Base-by-base conservation (phyloP, 2,888 invertebrate genomes). In the Epirrhoe alternata region DNA sequence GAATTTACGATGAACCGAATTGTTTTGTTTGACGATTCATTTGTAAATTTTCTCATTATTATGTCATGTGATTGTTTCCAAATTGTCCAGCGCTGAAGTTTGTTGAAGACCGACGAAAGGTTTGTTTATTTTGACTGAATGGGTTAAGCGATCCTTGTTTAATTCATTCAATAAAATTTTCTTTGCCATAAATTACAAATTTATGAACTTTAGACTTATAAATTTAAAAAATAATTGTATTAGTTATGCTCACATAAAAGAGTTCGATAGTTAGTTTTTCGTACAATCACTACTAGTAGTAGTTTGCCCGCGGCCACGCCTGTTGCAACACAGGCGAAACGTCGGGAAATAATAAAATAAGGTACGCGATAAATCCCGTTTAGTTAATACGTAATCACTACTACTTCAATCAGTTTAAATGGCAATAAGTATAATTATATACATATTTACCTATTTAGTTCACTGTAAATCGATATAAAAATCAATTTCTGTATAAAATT, bases 1-100 rank as follows among this genome's bases (percentile, higher is more conserved):
- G 84, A 75, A 80, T 77, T 80, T 70, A 73, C 77, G 71, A 63
- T 76, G 75, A 82, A 85, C 82, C 78, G 82, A 84, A 85, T 86
- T 83, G 82, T 82, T 81, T 81, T 85, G 80, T 84, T 86, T 87
- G 83, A 83, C 80, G 82, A 84, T 87, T 81, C 79, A 83, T 82
- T 85, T 85, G 82, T 85, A 86, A 85, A 86, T 86, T 84, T 47
- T 84, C 78, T 86, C 84, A 82, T 84, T 83, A 78, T 77, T 71
- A 73, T 77, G 80, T 78, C 78, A 79, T 78, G 76, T 75, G 17
- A 51, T 56, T 60, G 55, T 49, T 55, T 64, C 38, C 55, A 50
- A 63, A 57, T 59, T n/a, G 57, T 54, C 49, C 65, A 57, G 24
- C 14, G 50, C 8, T 24, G 33, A 53, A 52, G 38, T 56, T 56